Base-by-base conservation (phyloP, 1,140 invertebrate genomes). In the Pissodes strobi region DNA sequence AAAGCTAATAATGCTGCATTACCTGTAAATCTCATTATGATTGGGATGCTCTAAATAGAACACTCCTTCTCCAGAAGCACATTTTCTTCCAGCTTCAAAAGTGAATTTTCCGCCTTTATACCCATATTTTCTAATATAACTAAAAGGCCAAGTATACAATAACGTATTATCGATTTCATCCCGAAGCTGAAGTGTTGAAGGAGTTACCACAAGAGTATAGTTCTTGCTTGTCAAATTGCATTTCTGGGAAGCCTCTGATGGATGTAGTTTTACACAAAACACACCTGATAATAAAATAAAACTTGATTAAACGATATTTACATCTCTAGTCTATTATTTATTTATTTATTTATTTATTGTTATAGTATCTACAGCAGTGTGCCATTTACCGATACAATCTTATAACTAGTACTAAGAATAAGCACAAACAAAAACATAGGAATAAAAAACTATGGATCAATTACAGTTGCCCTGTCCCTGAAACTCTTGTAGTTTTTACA, bases 41-140 rank as follows among this genome's bases (percentile, higher is more conserved):
- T 90, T 90, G 6, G 84, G 85, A 70, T 92, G 88, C 72, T 91
- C 87, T 63, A 94, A 80, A 55, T 86, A 87, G 75, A 94, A 94
- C 9, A 86, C 84, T 0, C 93, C 93, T 80, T 93, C 91, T 1
- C 93, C 93, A 2, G 90, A 90, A 63, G 87, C 84, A 79, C 92
- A 94, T 77, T 93, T 93, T 64, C 92, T 82, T 2, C 93, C 93
- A n/a, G 92, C 92, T 83, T 94, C 92, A 79, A 95, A 93, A 15
- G 89, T 91, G 73, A 95, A 94, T 73, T 88, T 90, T 30, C 89
- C 89, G 69, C 88, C 85, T 61, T 87, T 86, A 67, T 90, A 90
- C 18, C 92, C 92, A 79, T 94, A 94, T 57, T 89, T 81, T 53
- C 92, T 83, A 63, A 95, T 93, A 72, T 88, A 93, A 66, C 87